phyloP scores from a whole-genome alignment of 1,140 invertebrate genomes.

The Odontomachus brunneus region DNA sequence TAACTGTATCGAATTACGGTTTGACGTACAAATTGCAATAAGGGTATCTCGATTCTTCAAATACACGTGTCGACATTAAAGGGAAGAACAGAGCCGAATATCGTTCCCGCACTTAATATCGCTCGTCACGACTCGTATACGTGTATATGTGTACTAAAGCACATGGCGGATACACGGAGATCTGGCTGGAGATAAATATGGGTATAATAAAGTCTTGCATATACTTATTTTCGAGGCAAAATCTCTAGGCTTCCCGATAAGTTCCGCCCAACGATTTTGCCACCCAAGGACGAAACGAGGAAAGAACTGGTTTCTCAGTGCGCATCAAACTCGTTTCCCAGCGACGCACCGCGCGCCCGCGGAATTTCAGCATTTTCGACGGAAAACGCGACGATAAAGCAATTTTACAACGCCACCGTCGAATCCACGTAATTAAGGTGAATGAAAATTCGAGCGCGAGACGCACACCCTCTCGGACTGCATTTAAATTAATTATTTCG shows the following conservation, averaged over 20 bases:
- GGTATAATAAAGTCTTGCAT: neutral
- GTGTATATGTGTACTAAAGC: too few relatives aligned
- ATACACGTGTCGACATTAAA: neutral
- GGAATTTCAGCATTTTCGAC: neutral
- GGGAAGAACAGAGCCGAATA: neutral
- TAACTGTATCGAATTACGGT: neutral
- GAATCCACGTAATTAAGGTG: slow-evolving; percentile 13
- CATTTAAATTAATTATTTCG: slow-evolving; percentile 13
- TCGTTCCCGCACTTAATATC: neutral
- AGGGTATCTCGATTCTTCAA: neutral
- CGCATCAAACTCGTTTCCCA: slow-evolving; percentile 65
- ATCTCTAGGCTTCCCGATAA: slow-evolving; percentile 23
- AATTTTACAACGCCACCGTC: neutral
- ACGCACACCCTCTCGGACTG: neutral
- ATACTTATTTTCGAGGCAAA: slow-evolving; percentile 15
- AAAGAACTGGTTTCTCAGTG: slow-evolving; percentile 70
- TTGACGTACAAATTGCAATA: neutral
- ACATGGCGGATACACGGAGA: too few relatives aligned
- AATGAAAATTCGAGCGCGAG: neutral
- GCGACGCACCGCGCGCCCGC: slow-evolving; percentile 29
- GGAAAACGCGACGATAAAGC: neutral
- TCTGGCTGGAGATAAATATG: neutral
- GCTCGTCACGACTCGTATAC: too few relatives aligned
- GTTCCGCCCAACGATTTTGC: slow-evolving; percentile 44
- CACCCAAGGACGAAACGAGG: slow-evolving; percentile 18